Evolutionary conservation across 2,113 vertebrate species (phyloP).

Genomic region (Hyla sarda): DNA sequence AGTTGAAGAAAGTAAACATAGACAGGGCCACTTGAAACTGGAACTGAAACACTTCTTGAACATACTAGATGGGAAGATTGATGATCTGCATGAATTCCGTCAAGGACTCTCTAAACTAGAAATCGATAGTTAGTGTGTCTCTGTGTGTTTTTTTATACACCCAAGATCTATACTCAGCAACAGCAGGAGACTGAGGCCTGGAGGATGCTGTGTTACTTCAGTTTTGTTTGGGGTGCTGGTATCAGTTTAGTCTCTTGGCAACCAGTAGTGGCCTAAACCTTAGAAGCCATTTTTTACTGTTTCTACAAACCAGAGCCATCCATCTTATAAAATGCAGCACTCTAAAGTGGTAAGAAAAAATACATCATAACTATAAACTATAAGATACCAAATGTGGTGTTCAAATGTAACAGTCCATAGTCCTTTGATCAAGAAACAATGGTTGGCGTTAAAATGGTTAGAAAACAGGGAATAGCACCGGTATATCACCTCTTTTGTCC

Average conservation of each 20-base stretch:
- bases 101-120: slow-evolving; percentile 91
- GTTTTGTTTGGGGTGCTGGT: slow-evolving; percentile 13
- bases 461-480: not conserved
- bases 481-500: slow-evolving; percentile 7
- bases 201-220: slow-evolving; percentile 11
- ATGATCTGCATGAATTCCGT: slow-evolving; percentile 94
- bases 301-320: slow-evolving; percentile 47
- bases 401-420: not conserved
- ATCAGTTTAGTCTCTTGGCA: slow-evolving; percentile 37
- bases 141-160: slow-evolving; percentile 48
- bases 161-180: not conserved
- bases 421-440: not conserved
- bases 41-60: slow-evolving; percentile 95
- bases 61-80: slow-evolving; percentile 91
- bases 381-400: not conserved
- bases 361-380: not conserved
- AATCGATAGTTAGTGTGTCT: slow-evolving; percentile 81
- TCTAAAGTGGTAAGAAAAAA: not conserved
- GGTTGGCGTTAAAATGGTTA: not conserved
- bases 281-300: slow-evolving; percentile 54
- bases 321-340: not conserved
- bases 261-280: slow-evolving; percentile 46
- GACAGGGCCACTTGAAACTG: slow-evolving; percentile 87
- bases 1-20: slow-evolving; percentile 83
- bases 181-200: not conserved